Evolutionary conservation across 2,113 vertebrate genomes (phyloP), one percentile per base, ranked within the genome.

Genomic region (Psettodes erumei): DNA sequence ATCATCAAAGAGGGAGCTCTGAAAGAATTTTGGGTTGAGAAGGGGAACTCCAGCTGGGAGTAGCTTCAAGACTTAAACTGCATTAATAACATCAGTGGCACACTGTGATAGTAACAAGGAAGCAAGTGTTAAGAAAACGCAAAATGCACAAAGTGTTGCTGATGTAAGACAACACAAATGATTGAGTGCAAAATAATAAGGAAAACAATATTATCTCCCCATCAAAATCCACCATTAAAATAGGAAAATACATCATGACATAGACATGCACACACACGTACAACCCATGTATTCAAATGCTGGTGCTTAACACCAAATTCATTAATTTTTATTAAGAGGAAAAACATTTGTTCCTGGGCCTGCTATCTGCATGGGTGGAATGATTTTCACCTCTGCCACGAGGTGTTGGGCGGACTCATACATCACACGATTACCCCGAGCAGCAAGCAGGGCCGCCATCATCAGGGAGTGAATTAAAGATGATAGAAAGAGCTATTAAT

Each of bases 381-480:
- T 97, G 95, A 96, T 97, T 97, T 98, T 97, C 97, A 98, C 97
- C 97, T 96, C 96, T 98, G 98, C 97, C 96, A 98, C 93, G 95
- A 97, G 97, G 96, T 97, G 96, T 95, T 95, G 96, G 95, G 95
- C 93, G 82, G 93, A 95, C 95, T 96, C 97, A 99, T 99, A 98
- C 94, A 99, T 99, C 98, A 99, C 95, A 75, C 95, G 95, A 97
- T 99, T 98, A 99, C 96, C 96, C 93, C 93, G 95, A 96, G 96
- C 97, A 94, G 95, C 95, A 90, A 95, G 95, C 96, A 94, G 96
- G 95, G 95, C 96, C 95, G 95, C 95, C 96, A 95, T 99, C 97
- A 99, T 99, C 98, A 98, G 96, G 96, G 96, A 98, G 96, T 98
- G 97, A 99, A 99, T 99, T 99, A 99, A 98, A 98, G 96, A 98